A percentile compares a stretch with the other conserved stretches of the same genome.
Evolutionary conservation across 2,113 vertebrate genomes (phyloP).

Genomic region (Anseranas semipalmata): DNA sequence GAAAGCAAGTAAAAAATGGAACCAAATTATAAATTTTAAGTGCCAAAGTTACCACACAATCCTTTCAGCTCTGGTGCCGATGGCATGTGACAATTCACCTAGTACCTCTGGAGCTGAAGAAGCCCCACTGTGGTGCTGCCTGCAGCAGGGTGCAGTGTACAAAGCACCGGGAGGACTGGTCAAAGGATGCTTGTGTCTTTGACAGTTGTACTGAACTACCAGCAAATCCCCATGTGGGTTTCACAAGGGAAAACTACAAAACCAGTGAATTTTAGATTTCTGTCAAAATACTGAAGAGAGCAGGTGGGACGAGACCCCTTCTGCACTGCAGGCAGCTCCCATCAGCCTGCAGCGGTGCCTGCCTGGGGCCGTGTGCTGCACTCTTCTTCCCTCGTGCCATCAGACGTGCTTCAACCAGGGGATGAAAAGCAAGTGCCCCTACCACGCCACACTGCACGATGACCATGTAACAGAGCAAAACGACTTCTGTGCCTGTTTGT

Average conservation of each 20-base stretch:
- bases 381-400: rapidly evolving
- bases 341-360: background rate
- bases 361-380: rapidly evolving
- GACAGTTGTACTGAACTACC: background rate
- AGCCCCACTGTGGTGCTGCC: background rate
- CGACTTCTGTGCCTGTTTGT: background rate
- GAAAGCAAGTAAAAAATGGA: background rate
- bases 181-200: background rate
- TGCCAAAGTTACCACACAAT: background rate
- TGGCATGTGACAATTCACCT: background rate
- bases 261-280: background rate
- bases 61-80: background rate
- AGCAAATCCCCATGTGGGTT: background rate
- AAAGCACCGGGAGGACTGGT: background rate
- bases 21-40: background rate
- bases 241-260: background rate
- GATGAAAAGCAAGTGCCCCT: background rate
- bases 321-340: background rate
- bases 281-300: background rate
- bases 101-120: background rate
- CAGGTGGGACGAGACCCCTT: background rate
- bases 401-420: background rate
- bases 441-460: background rate
- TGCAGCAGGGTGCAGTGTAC: background rate
- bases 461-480: background rate